These are phyloP conservation scores for Aleiodes leptofemur DNA, from an alignment of 2,888 invertebrate species.

Conservation along the genomic window DNA sequence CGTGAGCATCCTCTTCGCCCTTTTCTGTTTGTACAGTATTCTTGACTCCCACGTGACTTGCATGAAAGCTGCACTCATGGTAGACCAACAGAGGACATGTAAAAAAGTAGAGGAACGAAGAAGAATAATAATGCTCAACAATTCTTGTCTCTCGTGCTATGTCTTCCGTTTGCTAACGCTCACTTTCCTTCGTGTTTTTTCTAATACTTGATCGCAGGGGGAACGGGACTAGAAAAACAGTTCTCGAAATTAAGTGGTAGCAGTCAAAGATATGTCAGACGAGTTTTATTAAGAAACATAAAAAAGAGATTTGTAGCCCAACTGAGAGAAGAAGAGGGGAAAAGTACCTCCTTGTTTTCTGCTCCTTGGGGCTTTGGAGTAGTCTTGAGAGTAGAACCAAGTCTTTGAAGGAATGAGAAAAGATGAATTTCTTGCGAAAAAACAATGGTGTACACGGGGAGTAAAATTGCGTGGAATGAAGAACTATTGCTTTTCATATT, in stretches of 20 bases:
- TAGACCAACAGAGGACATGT: constrained; percentile 37
- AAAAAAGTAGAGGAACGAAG: constrained; percentile 23
- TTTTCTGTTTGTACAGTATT: constrained; percentile 49
- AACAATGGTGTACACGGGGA: too few species aligned
- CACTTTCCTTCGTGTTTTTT: constrained; percentile 12
- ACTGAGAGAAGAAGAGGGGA: constrained; percentile 32
- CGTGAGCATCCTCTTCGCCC: constrained; percentile 50
- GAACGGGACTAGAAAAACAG: constrained; percentile 41
- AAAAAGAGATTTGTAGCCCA: constrained; percentile 74
- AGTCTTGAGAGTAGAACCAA: too few species aligned
- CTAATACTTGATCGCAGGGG: constrained; percentile 35
- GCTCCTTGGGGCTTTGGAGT: neutral
- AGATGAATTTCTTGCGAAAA: too few species aligned
- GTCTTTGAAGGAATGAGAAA: too few species aligned
- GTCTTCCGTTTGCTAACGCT: constrained; percentile 20
- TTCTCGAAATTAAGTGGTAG: constrained; percentile 73
- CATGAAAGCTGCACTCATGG: constrained; percentile 47
- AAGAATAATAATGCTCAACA: constrained; percentile 34
- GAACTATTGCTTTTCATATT: too few species aligned
- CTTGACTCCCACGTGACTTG: constrained; percentile 57
- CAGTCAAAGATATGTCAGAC: constrained; percentile 74
- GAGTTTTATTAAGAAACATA: constrained; percentile 74
- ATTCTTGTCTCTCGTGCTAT: constrained; percentile 14
- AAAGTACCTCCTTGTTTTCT: neutral
- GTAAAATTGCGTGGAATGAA: too few species aligned